phyloP scores from a whole-genome alignment of 2,888 invertebrate species.

The Mactromeris polynyma region DNA sequence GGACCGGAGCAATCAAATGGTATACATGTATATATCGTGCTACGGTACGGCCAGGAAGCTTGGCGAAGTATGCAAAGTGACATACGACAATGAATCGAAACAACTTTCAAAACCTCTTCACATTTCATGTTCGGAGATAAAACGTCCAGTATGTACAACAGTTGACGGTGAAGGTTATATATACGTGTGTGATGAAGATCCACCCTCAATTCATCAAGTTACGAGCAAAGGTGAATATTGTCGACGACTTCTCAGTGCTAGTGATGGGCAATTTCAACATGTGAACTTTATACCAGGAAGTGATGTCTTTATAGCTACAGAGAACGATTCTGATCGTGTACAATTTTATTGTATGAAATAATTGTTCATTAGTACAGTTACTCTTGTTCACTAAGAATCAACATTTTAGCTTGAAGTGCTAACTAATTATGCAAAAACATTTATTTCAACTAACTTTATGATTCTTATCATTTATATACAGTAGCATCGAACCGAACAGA shows the following conservation, averaged over 20 bases:
- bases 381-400: no score
- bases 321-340: conserved; percentile 13
- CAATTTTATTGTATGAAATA: conserved; percentile 25
- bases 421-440: no score
- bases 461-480: no score
- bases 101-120: no score
- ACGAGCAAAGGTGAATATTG: conserved; percentile 40
- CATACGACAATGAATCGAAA: conserved; percentile 26
- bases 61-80: conserved; percentile 52
- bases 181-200: conserved; percentile 54
- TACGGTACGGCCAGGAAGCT: conserved; percentile 41
- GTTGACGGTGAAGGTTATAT: conserved; percentile 42
- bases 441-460: no score
- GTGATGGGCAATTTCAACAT: conserved; percentile 56
- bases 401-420: no score
- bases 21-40: conserved; percentile 48
- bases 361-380: no score
- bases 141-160: conserved; percentile 53
- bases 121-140: conserved; percentile 36
- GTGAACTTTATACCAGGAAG: conserved; percentile 34
- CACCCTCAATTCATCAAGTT: conserved; percentile 48
- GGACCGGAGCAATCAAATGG: not conserved
- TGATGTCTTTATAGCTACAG: conserved; percentile 16
- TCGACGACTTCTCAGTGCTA: conserved; percentile 36
- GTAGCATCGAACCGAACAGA: no score